phyloP scores from a whole-genome alignment of 2,888 invertebrate species.

The Myopa testacea region DNA sequence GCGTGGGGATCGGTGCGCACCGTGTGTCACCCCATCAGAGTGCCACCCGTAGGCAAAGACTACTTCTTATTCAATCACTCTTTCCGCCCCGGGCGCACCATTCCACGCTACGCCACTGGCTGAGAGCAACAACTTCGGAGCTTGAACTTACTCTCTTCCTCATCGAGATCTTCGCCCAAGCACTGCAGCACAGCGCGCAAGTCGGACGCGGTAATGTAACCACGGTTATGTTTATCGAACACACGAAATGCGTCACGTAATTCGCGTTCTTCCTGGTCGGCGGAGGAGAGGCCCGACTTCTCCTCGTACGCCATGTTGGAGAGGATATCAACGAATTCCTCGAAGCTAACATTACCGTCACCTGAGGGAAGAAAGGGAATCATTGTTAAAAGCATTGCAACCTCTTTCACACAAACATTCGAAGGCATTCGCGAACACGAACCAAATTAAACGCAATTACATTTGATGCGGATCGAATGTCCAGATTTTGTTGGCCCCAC shows the following conservation, averaged over 20 bases:
- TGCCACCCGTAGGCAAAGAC: too few relatives aligned
- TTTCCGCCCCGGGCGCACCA: too few relatives aligned
- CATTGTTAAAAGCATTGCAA: not conserved
- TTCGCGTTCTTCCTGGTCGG: constrained; percentile 86
- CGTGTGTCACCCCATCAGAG: too few relatives aligned
- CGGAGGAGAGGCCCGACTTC: constrained; percentile 72
- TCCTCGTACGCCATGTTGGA: constrained; percentile 79
- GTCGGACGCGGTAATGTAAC: constrained; percentile 91
- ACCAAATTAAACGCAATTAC: not conserved
- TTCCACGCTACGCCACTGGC: too few relatives aligned
- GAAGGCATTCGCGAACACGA: not conserved
- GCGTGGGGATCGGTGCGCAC: too few relatives aligned
- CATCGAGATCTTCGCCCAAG: constrained; percentile 87
- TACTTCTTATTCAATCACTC: too few relatives aligned
- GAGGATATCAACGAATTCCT: constrained; percentile 88
- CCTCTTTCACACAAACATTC: not conserved
- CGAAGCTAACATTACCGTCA: constrained; percentile 88
- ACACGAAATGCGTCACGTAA: constrained; percentile 88
- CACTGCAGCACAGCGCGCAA: constrained; percentile 88
- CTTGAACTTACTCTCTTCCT: constrained; percentile 84
- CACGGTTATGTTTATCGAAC: constrained; percentile 91
- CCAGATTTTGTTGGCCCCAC: too few relatives aligned
- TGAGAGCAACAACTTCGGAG: not conserved
- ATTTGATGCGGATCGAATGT: not conserved
- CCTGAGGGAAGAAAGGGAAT: constrained; percentile 69